Percentiles rank a stretch among this genome's conserved stretches.
Conservation (phyloP, 2,113 vertebrate species). For the Oncorhynchus clarkii region DNA sequence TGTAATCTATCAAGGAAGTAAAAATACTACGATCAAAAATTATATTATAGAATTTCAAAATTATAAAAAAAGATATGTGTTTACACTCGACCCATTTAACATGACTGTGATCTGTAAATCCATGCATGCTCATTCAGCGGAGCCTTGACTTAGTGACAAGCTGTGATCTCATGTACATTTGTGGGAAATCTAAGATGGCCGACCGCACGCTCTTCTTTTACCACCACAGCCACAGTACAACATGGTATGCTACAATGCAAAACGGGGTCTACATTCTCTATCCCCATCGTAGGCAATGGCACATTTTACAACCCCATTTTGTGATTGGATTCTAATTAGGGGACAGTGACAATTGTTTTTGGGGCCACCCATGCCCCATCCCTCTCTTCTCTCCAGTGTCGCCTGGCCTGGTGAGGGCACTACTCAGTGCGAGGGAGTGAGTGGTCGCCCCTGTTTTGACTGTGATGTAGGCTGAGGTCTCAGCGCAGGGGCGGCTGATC, state of each 20-base stretch:
- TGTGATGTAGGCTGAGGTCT: slow-evolving; percentile 76
- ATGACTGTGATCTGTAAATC: neutral
- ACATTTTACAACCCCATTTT: neutral
- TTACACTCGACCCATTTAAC: neutral
- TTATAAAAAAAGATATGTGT: neutral
- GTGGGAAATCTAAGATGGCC: slow-evolving; percentile 75
- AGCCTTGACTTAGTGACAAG: slow-evolving; percentile 68
- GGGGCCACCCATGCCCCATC: neutral
- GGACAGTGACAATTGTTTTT: neutral
- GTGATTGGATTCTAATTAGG: neutral
- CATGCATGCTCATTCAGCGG: slow-evolving; percentile 6
- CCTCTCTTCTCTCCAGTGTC: neutral
- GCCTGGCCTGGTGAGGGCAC: slow-evolving; percentile 10
- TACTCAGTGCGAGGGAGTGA: no score
- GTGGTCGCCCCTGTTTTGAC: slow-evolving; percentile 43
- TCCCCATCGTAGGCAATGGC: neutral
- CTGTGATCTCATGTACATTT: slow-evolving; percentile 65
- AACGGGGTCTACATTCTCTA: slow-evolving; percentile 2
- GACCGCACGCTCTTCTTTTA: slow-evolving; percentile 56
- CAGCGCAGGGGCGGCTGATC: slow-evolving; percentile 75
- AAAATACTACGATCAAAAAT: no score
- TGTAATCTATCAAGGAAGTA: neutral
- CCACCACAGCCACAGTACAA: slow-evolving; percentile 48
- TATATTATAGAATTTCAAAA: no score
- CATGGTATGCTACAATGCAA: slow-evolving; percentile 55